Base-by-base conservation (phyloP, 2,888 invertebrate species). In the Eurois occulta region DNA sequence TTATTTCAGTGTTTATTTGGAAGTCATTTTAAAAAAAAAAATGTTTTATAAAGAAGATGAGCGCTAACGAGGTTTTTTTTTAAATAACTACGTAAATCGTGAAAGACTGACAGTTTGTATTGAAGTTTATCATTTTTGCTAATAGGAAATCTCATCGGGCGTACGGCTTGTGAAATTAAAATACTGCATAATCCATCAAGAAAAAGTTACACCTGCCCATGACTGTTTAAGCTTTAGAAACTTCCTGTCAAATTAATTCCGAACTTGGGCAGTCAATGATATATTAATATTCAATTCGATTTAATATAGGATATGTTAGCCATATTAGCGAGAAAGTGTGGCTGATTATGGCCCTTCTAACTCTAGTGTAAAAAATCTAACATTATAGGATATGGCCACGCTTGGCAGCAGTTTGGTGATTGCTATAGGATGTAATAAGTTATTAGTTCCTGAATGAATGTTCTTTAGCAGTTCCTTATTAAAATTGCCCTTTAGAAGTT, bases 211-310 rank as follows among this genome's bases (percentile, higher is more conserved):
- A 62, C 82, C 32, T 46, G 67, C 16, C 41, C 67, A 60, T 72
- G 43, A 32, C 67, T 52, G 38, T 38, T 11, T 43, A 71, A 16
- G 70, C 62, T 78, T 78, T 82, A 85, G 84, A 84, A 82, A 85
- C 28, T 70, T 73, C 28, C 66, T 48, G 35, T 55, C 21, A 64
- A 78, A 75, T 73, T 64, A 72, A 81, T 77, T 43, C 64, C 18
- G 4, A 69, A 64, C 65, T 71, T 85, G 73, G 75, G 2, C 28
- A 78, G 70, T 52, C 78, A 68, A 73, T 65, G 75, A 69, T 82
- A 68, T 82, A 85, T 84, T 82, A 79, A 79, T 76, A 84, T 85
- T 82, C 75, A 69, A 76, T 75, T 60, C 60, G 65, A 73, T 68
- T 67, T 78, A 84, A 82, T 72, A 70, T 74, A 38, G 85, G 71